Evolutionary conservation across 1,140 invertebrate species (phyloP).

Genomic region (Halyomorpha halys): DNA sequence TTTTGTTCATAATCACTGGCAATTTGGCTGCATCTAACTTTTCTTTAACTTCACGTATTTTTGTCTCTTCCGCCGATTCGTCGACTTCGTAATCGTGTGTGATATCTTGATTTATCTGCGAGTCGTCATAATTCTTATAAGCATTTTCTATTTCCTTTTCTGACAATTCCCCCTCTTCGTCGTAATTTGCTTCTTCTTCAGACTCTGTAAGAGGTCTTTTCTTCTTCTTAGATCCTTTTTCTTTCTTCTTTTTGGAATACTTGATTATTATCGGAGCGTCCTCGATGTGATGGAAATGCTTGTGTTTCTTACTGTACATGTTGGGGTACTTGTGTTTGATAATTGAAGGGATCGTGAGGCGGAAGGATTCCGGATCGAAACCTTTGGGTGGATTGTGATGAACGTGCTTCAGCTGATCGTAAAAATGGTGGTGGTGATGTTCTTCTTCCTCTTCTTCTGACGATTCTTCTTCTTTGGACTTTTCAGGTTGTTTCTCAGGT

Average conservation of each 20-base stretch:
- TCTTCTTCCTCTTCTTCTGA: conserved; percentile 1
- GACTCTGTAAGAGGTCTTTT: conserved; percentile 8
- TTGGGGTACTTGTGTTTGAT: background rate
- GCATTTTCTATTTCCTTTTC: conserved; percentile 22
- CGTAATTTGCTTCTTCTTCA: conserved; percentile 14
- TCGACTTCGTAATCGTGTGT: background rate
- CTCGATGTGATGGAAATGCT: conserved; percentile 23
- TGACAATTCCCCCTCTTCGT: conserved; percentile 13
- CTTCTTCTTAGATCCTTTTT: conserved; percentile 15
- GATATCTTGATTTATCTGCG: background rate
- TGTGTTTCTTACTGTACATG: conserved; percentile 10
- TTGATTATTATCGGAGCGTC: conserved; percentile 7
- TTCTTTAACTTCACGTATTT: conserved; percentile 1
- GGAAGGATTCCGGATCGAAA: conserved; percentile 2
- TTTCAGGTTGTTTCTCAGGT: background rate
- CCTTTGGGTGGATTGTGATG: conserved; percentile 17
- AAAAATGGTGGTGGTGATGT: conserved; percentile 23
- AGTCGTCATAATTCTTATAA: conserved; percentile 21
- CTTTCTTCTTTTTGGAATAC: background rate
- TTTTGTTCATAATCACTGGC: background rate
- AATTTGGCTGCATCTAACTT: background rate
- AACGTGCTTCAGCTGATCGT: conserved; percentile 18
- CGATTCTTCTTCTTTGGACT: background rate
- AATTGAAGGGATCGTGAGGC: conserved; percentile 1
- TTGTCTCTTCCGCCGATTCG: conserved; percentile 2